Conservation (phyloP, 1,140 invertebrate genomes). For the Zophobas atratus region DNA sequence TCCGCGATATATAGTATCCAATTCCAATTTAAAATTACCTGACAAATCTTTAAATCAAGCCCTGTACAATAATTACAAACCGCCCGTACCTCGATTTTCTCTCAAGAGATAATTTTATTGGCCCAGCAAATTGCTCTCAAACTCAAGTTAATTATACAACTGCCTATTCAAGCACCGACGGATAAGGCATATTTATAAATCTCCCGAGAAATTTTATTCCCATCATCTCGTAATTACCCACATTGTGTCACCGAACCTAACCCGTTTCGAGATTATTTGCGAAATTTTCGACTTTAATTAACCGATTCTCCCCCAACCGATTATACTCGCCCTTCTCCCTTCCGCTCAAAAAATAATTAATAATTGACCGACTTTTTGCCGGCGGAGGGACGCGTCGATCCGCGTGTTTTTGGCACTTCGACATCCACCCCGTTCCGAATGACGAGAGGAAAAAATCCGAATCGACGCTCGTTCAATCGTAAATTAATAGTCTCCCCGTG, state of each 20-base stretch:
- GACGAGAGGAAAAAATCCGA: not conserved
- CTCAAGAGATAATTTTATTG: conserved; percentile 15
- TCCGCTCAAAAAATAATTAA: conserved; percentile 5
- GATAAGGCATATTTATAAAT: conserved; percentile 24
- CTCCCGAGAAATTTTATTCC: conserved; percentile 20
- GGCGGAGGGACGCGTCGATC: conserved; percentile 1
- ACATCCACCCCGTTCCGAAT: not conserved
- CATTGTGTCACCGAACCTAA: conserved; percentile 15
- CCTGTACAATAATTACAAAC: not conserved
- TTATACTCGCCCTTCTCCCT: not conserved
- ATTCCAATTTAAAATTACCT: too few species aligned
- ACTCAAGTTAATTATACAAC: conserved; percentile 12
- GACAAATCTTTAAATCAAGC: not conserved
- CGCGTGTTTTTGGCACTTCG: conserved; percentile 27
- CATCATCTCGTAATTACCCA: conserved; percentile 20
- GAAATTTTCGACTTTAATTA: conserved; percentile 1
- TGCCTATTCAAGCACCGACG: conserved; percentile 1
- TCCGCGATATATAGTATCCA: too few species aligned
- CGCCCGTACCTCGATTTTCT: not conserved
- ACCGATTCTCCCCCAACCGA: not conserved
- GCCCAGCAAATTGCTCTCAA: conserved; percentile 6
- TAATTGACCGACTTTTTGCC: conserved; percentile 20
- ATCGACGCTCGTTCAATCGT: conserved; percentile 16
- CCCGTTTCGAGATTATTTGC: conserved; percentile 4
- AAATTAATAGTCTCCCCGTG: conserved; percentile 16